phyloP scores from a whole-genome alignment of 2,113 vertebrate genomes.

The Pungitius pungitius region DNA sequence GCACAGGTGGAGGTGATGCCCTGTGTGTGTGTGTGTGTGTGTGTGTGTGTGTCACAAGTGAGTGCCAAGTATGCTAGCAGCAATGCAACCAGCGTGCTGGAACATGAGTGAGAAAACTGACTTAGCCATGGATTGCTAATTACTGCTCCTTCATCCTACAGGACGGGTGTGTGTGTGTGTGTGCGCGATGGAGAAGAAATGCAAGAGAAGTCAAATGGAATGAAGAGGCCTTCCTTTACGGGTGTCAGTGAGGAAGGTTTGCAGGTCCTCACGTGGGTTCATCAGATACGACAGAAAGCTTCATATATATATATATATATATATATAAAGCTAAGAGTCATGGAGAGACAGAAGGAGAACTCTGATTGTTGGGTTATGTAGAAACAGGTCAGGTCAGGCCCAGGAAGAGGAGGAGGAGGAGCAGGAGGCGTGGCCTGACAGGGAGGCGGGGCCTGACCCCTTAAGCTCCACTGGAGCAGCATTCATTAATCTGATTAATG shows the following conservation, averaged over 20 bases:
- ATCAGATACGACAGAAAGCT: too few relatives aligned
- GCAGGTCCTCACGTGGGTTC: too few relatives aligned
- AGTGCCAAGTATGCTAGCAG: conserved; percentile 45
- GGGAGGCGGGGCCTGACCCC: conserved; percentile 65
- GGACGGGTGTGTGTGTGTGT: conserved; percentile 7
- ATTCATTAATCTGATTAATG: conserved; percentile 81
- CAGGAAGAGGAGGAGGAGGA: conserved; percentile 21
- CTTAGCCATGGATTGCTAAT: conserved; percentile 54
- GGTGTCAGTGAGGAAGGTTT: too few relatives aligned
- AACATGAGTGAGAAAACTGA: conserved; percentile 57
- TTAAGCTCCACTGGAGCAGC: conserved; percentile 74
- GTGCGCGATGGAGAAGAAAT: neutral
- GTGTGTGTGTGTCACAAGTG: conserved; percentile 9
- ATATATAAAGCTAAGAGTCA: too few relatives aligned
- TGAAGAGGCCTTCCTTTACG: too few relatives aligned
- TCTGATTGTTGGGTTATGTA: conserved; percentile 51
- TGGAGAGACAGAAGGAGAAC: conserved; percentile 38
- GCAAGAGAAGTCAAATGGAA: too few relatives aligned
- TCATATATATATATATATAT: too few relatives aligned
- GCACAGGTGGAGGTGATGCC: conserved; percentile 8
- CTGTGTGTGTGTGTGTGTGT: neutral
- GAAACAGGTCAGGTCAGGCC: conserved; percentile 69
- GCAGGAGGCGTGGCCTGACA: conserved; percentile 33
- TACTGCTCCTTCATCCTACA: conserved; percentile 34
- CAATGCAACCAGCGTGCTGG: conserved; percentile 45